Conservation (phyloP, 1,140 invertebrate genomes). For the Drosophila eugracilis region DNA sequence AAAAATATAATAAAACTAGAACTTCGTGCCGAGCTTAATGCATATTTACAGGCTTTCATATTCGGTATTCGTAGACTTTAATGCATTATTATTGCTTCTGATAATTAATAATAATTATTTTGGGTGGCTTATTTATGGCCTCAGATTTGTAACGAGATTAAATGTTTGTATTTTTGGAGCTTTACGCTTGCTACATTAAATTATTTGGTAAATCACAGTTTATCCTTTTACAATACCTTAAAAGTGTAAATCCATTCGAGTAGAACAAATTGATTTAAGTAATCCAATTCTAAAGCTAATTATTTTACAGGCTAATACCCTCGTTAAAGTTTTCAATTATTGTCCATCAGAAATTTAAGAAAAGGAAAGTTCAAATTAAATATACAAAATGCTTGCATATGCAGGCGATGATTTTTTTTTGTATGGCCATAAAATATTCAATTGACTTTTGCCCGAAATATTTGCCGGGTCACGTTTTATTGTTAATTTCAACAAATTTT, state of each 20-base stretch:
- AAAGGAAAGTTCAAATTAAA: constrained; percentile 8
- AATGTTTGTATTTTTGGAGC: constrained; percentile 20
- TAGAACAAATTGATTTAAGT: background rate
- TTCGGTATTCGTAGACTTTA: constrained; percentile 35
- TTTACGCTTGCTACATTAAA: constrained; percentile 35
- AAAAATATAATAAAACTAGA: constrained; percentile 3
- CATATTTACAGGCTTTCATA: constrained; percentile 32
- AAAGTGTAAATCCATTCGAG: background rate
- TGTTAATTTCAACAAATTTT: constrained; percentile 80
- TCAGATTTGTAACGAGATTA: constrained; percentile 69
- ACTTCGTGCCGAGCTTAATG: constrained; percentile 24
- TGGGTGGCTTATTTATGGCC: constrained; percentile 68
- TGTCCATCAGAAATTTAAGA: constrained; percentile 2
- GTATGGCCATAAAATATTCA: constrained; percentile 49
- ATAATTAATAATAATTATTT: constrained; percentile 76
- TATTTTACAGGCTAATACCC: no score
- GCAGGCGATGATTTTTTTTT: background rate
- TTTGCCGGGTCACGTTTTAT: constrained; percentile 80
- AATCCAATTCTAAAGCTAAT: no score
- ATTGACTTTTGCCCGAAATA: constrained; percentile 64
- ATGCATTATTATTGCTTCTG: constrained; percentile 61
- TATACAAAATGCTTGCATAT: constrained; percentile 9
- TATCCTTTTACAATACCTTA: background rate
- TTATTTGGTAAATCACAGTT: constrained; percentile 26
- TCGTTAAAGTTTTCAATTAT: no score